Base-by-base conservation (phyloP, 2,888 invertebrate genomes). In the Eupithecia vulgata region DNA sequence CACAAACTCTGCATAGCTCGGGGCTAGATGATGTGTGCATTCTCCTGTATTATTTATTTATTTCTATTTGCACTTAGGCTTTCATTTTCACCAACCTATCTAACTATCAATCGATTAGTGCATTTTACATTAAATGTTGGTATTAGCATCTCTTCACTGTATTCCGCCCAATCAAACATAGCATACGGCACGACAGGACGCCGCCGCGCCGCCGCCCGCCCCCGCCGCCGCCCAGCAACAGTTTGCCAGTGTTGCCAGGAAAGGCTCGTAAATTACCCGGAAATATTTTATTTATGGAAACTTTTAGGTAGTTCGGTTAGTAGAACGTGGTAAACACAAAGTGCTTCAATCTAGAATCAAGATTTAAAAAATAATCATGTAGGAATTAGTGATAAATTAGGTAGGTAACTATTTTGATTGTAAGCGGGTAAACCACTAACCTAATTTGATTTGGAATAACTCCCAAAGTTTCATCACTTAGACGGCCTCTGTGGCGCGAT, bases 211-310 rank as follows among this genome's bases (percentile, higher is more conserved):
- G 80, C 81, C 76, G 73, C 80, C 76, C 79, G 30, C 73, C 73
- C 75, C 73, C 78, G 70, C 79, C 82, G 82, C 85, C 88, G 86
- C 90, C 88, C 91, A 92, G 93, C 93, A 93, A 93, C 92, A 92
- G 93, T 91, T 91, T 91, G 85, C 80, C 67, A 52, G 86, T 82
- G 86, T 87, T 90, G 85, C 88, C 85, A 89, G 69, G 52, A 13
- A 35, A 57, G 42, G 21, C 34, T 45, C 15, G 66, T 34, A 25
- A 61, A 52, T 52, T 64, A 62, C 21, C 61, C 34, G 21, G 61
- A 34, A 34, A 34, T 61, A 61, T 34, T 0, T 10, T 21, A 10
- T 52, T 52, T 52, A 52, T 52, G n/a, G 61, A 61, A 61, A 34
- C 17, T 61, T 17, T 52, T 21, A 3, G 10, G 48, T 57, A 57